phyloP scores from a whole-genome alignment of 2,888 invertebrate genomes.

The Chrysopilus asiliformis region DNA sequence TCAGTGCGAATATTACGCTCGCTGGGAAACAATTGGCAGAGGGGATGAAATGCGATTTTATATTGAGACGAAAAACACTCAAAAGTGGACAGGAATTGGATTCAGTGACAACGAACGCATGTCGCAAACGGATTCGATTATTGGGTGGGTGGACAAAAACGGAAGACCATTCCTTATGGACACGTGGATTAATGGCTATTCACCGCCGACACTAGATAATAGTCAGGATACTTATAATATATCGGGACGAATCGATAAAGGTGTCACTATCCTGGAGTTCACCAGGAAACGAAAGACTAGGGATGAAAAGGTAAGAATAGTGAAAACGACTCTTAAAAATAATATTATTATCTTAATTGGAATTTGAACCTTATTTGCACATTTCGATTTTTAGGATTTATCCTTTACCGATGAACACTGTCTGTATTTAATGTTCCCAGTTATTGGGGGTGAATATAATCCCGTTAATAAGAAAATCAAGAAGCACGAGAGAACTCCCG shows the following conservation, averaged over 20 bases:
- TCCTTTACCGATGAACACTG: slow-evolving; percentile 73
- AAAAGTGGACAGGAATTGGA: slow-evolving; percentile 82
- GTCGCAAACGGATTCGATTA: slow-evolving; percentile 77
- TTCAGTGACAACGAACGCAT: slow-evolving; percentile 75
- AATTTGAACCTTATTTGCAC: not conserved
- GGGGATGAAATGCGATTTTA: slow-evolving; percentile 69
- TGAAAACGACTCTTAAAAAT: not conserved
- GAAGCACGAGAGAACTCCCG: slow-evolving; percentile 61
- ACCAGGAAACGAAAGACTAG: slow-evolving; percentile 61
- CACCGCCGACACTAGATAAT: slow-evolving; percentile 55
- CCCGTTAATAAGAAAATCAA: slow-evolving; percentile 72
- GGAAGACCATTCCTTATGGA: slow-evolving; percentile 78
- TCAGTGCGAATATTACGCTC: slow-evolving; percentile 66
- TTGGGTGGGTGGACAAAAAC: slow-evolving; percentile 76
- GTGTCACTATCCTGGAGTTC: slow-evolving; percentile 64
- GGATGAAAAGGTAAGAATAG: slow-evolving; percentile 38
- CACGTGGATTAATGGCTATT: slow-evolving; percentile 73
- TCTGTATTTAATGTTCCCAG: slow-evolving; percentile 75
- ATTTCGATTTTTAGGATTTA: slow-evolving; percentile 44
- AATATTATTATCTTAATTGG: not conserved
- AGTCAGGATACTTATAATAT: slow-evolving; percentile 60
- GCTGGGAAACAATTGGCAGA: slow-evolving; percentile 60
- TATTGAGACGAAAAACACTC: slow-evolving; percentile 60
- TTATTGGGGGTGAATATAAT: slow-evolving; percentile 70
- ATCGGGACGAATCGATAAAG: slow-evolving; percentile 57